Evolutionary conservation across 64 coral and sea anemone species (phyloP).

Genomic region (Stichodactyla helianthus): DNA sequence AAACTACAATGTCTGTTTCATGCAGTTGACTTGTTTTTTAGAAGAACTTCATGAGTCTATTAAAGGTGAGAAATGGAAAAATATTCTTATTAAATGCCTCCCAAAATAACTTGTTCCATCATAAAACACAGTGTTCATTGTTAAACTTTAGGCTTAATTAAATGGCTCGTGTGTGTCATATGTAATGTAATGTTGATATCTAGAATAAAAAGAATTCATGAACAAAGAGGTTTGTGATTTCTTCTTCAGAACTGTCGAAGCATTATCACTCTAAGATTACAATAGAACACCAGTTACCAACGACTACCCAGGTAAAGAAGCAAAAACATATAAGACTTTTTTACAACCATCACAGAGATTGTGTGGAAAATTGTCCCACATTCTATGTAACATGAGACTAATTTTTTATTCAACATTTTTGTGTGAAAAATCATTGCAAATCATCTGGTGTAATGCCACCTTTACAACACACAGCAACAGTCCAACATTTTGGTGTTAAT

Average conservation of each 20-base stretch:
- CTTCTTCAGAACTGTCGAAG: conserved; percentile 61
- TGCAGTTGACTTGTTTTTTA: conserved; percentile 60
- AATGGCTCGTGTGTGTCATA: not conserved
- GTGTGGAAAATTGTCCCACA: no score
- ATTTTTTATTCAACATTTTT: no score
- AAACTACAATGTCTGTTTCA: conserved; percentile 57
- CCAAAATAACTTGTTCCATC: not conserved
- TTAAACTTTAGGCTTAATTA: not conserved
- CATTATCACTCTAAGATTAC: conserved; percentile 87
- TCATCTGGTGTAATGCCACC: no score
- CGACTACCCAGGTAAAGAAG: conserved; percentile 69
- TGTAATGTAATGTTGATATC: not conserved
- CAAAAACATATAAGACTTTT: no score
- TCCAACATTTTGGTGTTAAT: no score
- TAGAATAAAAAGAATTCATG: not conserved
- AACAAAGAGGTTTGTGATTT: not conserved
- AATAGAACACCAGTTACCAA: conserved; percentile 79
- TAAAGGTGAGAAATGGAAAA: conserved; percentile 49
- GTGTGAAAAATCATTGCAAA: no score
- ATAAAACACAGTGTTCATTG: no score
- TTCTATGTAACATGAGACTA: no score
- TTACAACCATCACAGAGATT: no score
- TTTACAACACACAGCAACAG: no score
- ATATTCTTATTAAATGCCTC: not conserved
- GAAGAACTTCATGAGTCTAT: conserved; percentile 67